Evolutionary conservation across 2,888 invertebrate genomes (phyloP).

Genomic region (Brassicogethes aeneus): DNA sequence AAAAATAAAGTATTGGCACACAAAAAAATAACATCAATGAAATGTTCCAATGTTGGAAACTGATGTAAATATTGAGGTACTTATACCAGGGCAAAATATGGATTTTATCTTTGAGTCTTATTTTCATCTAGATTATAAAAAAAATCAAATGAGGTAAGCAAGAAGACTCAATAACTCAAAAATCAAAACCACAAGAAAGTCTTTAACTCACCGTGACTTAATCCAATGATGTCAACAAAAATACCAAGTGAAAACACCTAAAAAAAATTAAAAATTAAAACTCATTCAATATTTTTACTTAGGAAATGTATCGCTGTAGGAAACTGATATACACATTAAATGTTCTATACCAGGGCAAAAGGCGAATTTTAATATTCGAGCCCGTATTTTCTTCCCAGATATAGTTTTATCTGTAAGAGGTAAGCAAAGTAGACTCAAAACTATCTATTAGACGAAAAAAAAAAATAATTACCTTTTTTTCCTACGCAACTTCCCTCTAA

Average conservation of each 20-base stretch:
- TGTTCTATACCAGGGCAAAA: neutral
- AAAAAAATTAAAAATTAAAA: neutral
- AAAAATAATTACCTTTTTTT: too few species aligned
- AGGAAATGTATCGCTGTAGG: slow-evolving; percentile 1
- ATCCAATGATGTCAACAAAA: too few species aligned
- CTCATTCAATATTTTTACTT: neutral
- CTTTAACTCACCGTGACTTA: too few species aligned
- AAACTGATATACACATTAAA: slow-evolving; percentile 1
- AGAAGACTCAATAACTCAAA: neutral
- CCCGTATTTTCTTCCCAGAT: neutral
- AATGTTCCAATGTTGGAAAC: slow-evolving; percentile 1
- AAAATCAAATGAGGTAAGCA: neutral
- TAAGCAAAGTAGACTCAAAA: slow-evolving; percentile 1
- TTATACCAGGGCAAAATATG: neutral
- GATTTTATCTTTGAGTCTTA: neutral
- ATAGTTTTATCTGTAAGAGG: neutral
- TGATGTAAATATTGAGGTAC: neutral
- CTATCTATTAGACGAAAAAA: too few species aligned
- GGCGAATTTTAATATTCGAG: neutral
- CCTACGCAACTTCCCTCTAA: too few species aligned
- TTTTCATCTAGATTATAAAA: neutral
- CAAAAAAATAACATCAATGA: too few species aligned
- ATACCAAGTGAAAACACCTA: too few species aligned
- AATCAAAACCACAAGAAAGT: too few species aligned
- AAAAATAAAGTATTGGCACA: too few species aligned